Conservation (phyloP, 1,140 invertebrate species). For the Dolichoris vasculosae region DNA sequence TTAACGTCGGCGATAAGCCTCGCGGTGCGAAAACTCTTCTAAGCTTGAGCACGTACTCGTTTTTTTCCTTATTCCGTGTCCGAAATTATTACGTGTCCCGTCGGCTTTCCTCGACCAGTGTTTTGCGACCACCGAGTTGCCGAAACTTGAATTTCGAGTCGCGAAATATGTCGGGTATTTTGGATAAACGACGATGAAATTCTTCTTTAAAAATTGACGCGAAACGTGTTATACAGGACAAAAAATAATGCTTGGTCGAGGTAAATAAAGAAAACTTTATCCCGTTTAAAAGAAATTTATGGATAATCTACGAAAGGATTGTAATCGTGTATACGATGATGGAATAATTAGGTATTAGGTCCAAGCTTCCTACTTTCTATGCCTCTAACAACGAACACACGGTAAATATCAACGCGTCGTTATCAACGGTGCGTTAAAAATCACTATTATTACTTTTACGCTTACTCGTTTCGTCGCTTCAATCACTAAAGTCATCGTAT, state of each 20-base stretch:
- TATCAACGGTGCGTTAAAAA: too few species aligned
- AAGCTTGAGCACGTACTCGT: background rate
- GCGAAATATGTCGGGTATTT: background rate
- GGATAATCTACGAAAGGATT: background rate
- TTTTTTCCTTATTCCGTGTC: background rate
- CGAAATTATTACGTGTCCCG: too few species aligned
- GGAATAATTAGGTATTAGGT: background rate
- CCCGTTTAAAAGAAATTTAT: background rate
- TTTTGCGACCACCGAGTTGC: background rate
- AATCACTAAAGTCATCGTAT: background rate
- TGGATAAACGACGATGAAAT: too few species aligned
- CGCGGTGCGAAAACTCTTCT: background rate
- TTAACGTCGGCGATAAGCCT: constrained; percentile 34
- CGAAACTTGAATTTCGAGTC: background rate
- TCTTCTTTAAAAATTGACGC: too few species aligned
- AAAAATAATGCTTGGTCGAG: background rate
- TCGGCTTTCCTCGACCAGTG: background rate
- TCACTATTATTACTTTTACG: background rate
- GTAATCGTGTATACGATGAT: too few species aligned
- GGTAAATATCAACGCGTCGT: too few species aligned
- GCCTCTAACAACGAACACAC: background rate
- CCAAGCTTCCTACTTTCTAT: background rate
- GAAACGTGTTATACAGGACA: too few species aligned
- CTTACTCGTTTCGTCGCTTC: background rate
- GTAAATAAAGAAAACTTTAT: background rate